phyloP scores from a whole-genome alignment of 2,113 vertebrate genomes.

The Passer montanus region DNA sequence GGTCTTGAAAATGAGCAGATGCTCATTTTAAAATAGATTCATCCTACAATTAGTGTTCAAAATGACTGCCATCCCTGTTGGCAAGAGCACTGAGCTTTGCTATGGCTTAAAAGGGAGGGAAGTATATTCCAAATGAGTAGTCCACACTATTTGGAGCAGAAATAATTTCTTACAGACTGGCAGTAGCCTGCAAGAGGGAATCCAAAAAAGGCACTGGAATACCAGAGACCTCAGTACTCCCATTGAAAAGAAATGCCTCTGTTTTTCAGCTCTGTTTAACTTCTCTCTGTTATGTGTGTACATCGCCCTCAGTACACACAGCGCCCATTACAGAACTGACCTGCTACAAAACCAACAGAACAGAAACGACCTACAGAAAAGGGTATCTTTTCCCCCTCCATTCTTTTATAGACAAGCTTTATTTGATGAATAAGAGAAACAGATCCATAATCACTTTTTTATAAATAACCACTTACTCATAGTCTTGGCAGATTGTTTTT shows the following conservation, averaged over 20 bases:
- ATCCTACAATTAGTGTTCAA: slow-evolving; percentile 25
- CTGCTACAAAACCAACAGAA: neutral
- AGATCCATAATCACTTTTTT: neutral
- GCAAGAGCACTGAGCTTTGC: neutral
- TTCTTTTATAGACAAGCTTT: neutral
- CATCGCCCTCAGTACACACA: neutral
- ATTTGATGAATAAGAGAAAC: neutral
- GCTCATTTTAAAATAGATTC: slow-evolving; percentile 20
- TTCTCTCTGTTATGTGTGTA: neutral
- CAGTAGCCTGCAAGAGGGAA: neutral
- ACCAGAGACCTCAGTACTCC: neutral
- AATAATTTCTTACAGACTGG: neutral
- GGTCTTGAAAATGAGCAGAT: neutral
- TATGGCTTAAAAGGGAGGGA: neutral
- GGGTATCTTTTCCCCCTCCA: neutral
- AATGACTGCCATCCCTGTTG: slow-evolving; percentile 26
- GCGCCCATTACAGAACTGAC: neutral
- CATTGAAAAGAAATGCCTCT: neutral
- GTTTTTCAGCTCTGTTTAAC: neutral
- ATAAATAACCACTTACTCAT: neutral
- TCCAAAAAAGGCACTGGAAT: neutral
- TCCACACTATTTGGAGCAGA: slow-evolving; percentile 7
- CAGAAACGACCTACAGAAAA: neutral
- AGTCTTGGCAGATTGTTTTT: neutral
- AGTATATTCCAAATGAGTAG: slow-evolving; percentile 9